A percentile compares a stretch with the other conserved stretches of the same genome.
phyloP scores from a whole-genome alignment of 1,140 invertebrate genomes.

The Popillia japonica region DNA sequence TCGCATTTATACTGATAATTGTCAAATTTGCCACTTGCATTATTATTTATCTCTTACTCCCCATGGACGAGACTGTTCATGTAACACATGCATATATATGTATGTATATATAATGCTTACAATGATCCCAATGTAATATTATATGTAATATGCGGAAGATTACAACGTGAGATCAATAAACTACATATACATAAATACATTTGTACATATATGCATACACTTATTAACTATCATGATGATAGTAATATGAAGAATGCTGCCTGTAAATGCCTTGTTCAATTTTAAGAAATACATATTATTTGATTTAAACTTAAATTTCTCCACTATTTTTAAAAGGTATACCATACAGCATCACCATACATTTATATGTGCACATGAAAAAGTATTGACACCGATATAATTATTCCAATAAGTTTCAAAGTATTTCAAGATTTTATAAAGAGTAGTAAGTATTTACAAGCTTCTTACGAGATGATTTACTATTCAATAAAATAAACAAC shows the following conservation, averaged over 20 bases:
- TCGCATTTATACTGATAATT: not conserved
- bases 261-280: not conserved
- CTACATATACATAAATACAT: not conserved
- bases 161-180: conserved; percentile 3
- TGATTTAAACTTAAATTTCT: too few species aligned
- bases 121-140: not conserved
- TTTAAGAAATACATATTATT: not conserved
- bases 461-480: too few species aligned
- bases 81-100: not conserved
- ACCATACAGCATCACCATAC: too few species aligned
- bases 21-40: not conserved
- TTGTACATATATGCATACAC: not conserved
- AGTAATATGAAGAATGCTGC: not conserved
- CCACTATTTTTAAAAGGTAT: too few species aligned
- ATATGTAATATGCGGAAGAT: not conserved
- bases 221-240: not conserved
- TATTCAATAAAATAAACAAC: too few species aligned
- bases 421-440: too few species aligned
- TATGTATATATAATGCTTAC: not conserved
- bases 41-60: not conserved
- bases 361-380: too few species aligned
- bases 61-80: not conserved
- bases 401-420: too few species aligned
- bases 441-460: too few species aligned
- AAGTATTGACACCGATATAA: too few species aligned